Evolutionary conservation across 2,113 vertebrate species (phyloP), one percentile per base, ranked within the genome.

Genomic region (Xenopus borealis): DNA sequence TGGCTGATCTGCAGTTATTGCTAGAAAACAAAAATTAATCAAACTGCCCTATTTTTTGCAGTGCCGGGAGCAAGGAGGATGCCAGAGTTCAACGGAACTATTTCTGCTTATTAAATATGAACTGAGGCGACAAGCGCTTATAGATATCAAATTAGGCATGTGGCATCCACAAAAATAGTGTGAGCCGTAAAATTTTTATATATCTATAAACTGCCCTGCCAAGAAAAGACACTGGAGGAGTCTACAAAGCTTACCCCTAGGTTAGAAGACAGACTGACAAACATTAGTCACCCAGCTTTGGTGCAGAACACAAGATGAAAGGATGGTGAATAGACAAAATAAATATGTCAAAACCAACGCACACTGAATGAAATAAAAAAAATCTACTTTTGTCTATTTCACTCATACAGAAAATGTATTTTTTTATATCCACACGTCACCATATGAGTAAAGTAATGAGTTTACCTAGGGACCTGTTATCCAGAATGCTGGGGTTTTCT

Each of bases 21-120:
- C 72, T 55, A 53, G 52, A 74, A 74, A 74, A 74, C 72, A 74
- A 74, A 74, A 74, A 74, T 74, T 66, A 74, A 74, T 74, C 63
- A 74, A 66, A 74, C 63, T 46, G 72, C 30, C 63, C 72, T 66
- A 66, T 74, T 74, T 66, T 64, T 55, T 57, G 71, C n/a, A 33
- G 55, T 45, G 71, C 71, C 71, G 62, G 62, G 61, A 73, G 71
- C 71, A 55, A 20, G 12, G 47, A 44, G 2, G 50, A 19, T 57
- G 71, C 50, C 27, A 65, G 50, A 58, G 62, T 65, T 73, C 71
- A 73, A 66, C 71, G 53, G 2, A 74, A 66, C 33, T 74, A 58
- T 66, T 59, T 66, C 72, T 74, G 63, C 63, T 66, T 74, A 74
- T 74, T 66, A 74, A 67, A 66, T 58, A 74, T 59, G 72, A 58